These are phyloP conservation scores for Melieria omissa DNA, from an alignment of 2,888 invertebrate species.

Conservation along the genomic window DNA sequence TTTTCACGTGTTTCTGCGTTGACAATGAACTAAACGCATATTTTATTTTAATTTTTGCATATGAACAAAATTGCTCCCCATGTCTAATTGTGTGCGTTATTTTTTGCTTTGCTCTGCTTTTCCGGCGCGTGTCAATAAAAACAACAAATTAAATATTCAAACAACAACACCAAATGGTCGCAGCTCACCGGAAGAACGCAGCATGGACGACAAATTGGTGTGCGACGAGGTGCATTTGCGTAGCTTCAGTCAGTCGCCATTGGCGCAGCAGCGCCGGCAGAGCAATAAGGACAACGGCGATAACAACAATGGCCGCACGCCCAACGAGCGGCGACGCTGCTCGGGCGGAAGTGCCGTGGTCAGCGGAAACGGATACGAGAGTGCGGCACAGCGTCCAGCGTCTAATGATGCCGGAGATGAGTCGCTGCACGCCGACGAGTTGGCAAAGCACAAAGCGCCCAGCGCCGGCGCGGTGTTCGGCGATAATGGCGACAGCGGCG, in stretches of 20 bases:
- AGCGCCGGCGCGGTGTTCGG: background rate
- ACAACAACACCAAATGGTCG: too few species aligned
- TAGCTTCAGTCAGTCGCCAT: slow-evolving; percentile 57
- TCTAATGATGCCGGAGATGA: slow-evolving; percentile 32
- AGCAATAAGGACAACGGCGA: slow-evolving; percentile 37
- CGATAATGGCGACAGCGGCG: slow-evolving; percentile 24
- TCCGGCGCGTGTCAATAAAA: background rate
- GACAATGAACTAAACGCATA: too few species aligned
- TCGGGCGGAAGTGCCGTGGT: slow-evolving; percentile 36
- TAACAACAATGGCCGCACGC: slow-evolving; percentile 31
- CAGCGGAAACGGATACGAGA: slow-evolving; percentile 26
- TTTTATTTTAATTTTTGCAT: too few species aligned
- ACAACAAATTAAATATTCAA: background rate
- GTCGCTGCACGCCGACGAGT: slow-evolving; percentile 5
- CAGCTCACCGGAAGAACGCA: slow-evolving; percentile 55
- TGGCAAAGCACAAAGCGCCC: background rate
- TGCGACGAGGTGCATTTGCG: slow-evolving; percentile 59
- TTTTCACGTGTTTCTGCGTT: too few species aligned
- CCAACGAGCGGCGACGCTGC: slow-evolving; percentile 45
- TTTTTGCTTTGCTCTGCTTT: background rate
- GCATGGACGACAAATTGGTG: slow-evolving; percentile 63
- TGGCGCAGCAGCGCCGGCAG: slow-evolving; percentile 49
- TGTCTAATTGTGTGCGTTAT: too few species aligned
- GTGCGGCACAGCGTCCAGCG: slow-evolving; percentile 22
- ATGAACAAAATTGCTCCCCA: too few species aligned